Percentiles rank a stretch among this genome's conserved stretches.
Conservation (phyloP, 37 sponge, comb jelly and placozoan genomes). For the Haliclona indistincta region DNA sequence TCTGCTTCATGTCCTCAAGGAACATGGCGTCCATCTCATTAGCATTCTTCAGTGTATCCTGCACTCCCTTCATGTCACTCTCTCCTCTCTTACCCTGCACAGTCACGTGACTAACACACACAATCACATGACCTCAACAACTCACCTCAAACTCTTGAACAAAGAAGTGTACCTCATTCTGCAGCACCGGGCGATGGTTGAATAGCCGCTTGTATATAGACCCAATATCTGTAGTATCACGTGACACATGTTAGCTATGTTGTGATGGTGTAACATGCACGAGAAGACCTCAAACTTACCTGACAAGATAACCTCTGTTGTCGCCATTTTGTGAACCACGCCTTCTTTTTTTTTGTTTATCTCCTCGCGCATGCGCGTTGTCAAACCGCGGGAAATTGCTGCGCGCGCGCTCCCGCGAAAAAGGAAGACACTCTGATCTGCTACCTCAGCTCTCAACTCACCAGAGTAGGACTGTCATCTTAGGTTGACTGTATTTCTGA, state of each 20-base stretch:
- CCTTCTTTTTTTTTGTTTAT: too few relatives aligned
- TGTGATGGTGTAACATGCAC: neutral
- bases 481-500: too few relatives aligned
- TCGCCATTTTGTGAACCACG: slow-evolving; percentile 62
- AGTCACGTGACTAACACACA: neutral
- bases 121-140: neutral
- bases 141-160: slow-evolving; percentile 81
- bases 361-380: neutral
- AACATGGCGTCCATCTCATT: slow-evolving; percentile 49
- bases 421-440: too few relatives aligned
- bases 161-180: slow-evolving; percentile 73
- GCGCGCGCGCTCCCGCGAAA: too few relatives aligned
- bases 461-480: too few relatives aligned
- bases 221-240: slow-evolving; percentile 38
- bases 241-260: too few relatives aligned
- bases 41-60: slow-evolving; percentile 40
- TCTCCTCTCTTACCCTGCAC: slow-evolving; percentile 42
- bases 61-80: slow-evolving; percentile 32
- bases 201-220: slow-evolving; percentile 59
- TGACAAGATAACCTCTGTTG: slow-evolving; percentile 37
- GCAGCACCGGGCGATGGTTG: slow-evolving; percentile 65
- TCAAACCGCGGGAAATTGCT: too few relatives aligned
- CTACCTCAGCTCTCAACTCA: too few relatives aligned
- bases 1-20: slow-evolving; percentile 36
- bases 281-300: slow-evolving; percentile 22